These are phyloP conservation scores for Athalia cordata DNA, from an alignment of 2,888 invertebrate species.

Conservation along the genomic window DNA sequence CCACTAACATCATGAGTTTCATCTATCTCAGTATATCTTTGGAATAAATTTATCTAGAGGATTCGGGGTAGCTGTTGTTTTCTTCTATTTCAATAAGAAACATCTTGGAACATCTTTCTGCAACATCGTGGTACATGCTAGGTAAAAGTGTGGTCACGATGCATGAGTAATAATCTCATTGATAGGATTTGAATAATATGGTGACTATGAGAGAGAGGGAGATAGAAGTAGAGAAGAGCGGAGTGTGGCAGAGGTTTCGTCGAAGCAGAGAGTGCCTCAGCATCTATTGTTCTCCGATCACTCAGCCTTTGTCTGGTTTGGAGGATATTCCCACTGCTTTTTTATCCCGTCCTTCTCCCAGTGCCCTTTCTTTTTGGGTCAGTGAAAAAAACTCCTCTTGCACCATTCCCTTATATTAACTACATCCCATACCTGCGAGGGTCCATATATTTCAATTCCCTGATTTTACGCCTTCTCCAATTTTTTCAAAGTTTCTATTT, in stretches of 20 bases:
- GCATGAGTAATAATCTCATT: slow-evolving; percentile 51
- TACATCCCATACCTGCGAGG: slow-evolving; percentile 36
- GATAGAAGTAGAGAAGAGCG: not conserved
- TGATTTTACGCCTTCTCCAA: slow-evolving; percentile 46
- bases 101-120: slow-evolving; percentile 13
- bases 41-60: slow-evolving; percentile 19
- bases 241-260: slow-evolving; percentile 32
- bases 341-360: slow-evolving; percentile 45
- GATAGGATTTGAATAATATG: slow-evolving; percentile 53
- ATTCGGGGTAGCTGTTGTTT: not conserved
- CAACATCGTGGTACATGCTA: not conserved
- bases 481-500: not conserved
- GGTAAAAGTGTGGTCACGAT: slow-evolving; percentile 5
- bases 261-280: slow-evolving; percentile 31
- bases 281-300: slow-evolving; percentile 55
- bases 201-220: slow-evolving; percentile 42
- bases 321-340: slow-evolving; percentile 55
- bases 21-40: slow-evolving; percentile 27
- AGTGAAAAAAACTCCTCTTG: slow-evolving; percentile 34
- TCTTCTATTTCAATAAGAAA: not conserved
- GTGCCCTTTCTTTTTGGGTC: slow-evolving; percentile 42
- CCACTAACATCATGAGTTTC: slow-evolving; percentile 21
- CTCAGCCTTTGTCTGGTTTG: slow-evolving; percentile 55
- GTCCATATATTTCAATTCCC: slow-evolving; percentile 43
- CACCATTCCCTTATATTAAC: slow-evolving; percentile 52